A percentile compares a stretch with the other conserved stretches of the same genome.
Conservation (phyloP, 2,113 vertebrate genomes). For the Sapajus apella region DNA sequence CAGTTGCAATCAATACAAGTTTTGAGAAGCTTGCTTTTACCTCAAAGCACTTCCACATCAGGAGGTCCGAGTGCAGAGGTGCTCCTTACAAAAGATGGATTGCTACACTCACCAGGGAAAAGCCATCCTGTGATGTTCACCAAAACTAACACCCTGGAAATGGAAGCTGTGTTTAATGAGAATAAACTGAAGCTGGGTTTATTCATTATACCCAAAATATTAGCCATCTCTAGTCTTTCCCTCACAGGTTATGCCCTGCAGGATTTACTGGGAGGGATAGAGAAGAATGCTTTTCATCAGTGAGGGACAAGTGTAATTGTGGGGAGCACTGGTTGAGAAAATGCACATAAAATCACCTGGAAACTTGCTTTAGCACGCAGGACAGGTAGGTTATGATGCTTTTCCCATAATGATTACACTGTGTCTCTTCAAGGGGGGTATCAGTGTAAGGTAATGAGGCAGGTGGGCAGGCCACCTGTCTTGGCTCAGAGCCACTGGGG, state of each 20-base stretch:
- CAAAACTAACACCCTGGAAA: too few relatives aligned
- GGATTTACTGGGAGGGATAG: background rate
- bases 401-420: background rate
- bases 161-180: background rate
- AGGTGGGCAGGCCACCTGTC: too few relatives aligned
- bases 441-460: background rate
- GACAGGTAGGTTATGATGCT: background rate
- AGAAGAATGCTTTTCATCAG: accelerated
- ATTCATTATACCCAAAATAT: too few relatives aligned
- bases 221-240: background rate
- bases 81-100: background rate
- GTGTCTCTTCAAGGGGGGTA: background rate
- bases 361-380: background rate
- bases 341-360: too few relatives aligned
- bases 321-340: accelerated
- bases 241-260: background rate
- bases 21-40: background rate
- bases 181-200: accelerated
- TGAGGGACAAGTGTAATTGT: too few relatives aligned
- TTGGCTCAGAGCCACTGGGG: background rate
- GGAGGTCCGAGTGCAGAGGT: accelerated
- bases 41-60: background rate
- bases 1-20: background rate
- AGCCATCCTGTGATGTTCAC: accelerated
- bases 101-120: background rate